Conservation (phyloP, 2,888 invertebrate genomes). For the Zelleria hepariella region DNA sequence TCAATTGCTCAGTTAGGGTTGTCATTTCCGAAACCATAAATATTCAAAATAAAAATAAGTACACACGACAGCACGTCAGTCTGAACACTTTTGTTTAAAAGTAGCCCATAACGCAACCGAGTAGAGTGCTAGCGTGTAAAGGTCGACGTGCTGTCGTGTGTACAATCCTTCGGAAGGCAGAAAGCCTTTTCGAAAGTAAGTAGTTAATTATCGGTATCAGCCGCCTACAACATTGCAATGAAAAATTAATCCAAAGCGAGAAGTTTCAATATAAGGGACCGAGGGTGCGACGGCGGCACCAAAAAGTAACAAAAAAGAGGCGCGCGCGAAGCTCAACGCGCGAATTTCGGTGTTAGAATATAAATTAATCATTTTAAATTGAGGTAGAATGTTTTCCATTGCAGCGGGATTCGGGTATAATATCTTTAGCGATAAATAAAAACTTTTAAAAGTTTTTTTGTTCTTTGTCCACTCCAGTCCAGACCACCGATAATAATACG, state of each 20-base stretch:
- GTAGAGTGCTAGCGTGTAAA: too few species aligned
- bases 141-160: too few species aligned
- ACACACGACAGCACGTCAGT: too few species aligned
- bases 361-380: constrained; percentile 4
- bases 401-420: neutral
- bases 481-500: neutral
- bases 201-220: neutral
- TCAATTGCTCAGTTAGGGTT: too few species aligned
- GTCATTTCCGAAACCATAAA: too few species aligned
- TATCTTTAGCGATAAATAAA: neutral
- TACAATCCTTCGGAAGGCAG: too few species aligned
- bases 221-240: constrained; percentile 2
- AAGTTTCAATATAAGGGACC: constrained; percentile 34
- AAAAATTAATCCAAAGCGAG: constrained; percentile 22
- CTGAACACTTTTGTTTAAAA: too few species aligned
- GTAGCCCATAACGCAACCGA: too few species aligned
- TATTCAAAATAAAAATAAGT: too few species aligned
- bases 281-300: neutral
- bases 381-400: neutral
- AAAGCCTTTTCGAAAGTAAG: too few species aligned
- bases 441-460: neutral
- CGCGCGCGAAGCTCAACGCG: neutral
- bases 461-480: neutral
- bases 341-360: constrained; percentile 5
- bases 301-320: neutral